phyloP scores from a whole-genome alignment of 2,113 vertebrate genomes.

The Naja naja region DNA sequence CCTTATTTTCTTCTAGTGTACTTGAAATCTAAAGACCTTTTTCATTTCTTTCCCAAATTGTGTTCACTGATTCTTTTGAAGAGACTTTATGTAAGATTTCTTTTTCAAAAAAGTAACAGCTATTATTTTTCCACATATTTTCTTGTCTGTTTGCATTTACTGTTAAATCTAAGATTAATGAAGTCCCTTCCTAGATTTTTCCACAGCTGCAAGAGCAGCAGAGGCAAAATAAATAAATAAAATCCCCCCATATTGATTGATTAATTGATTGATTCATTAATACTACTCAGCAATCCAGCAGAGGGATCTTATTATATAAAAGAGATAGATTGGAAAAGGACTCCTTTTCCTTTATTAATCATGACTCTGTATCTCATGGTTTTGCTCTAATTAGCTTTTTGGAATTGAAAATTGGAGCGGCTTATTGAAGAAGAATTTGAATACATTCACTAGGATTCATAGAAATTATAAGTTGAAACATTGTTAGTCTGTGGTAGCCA shows the following conservation, averaged over 20 bases:
- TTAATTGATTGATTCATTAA: conserved; percentile 15
- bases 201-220: conserved; percentile 16
- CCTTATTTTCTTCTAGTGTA: background rate
- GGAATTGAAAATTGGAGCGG: background rate
- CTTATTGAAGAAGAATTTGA: background rate
- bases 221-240: conserved; percentile 25
- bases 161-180: conserved; percentile 50
- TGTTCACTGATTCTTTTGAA: conserved; percentile 40
- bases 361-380: background rate
- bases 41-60: background rate
- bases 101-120: conserved; percentile 9
- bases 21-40: conserved; percentile 17
- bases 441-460: background rate
- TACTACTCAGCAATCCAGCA: conserved; percentile 29
- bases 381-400: background rate
- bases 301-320: conserved; percentile 17
- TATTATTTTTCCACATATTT: conserved; percentile 24
- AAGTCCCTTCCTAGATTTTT: conserved; percentile 34
- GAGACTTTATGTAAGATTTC: conserved; percentile 23
- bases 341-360: background rate
- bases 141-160: conserved; percentile 36
- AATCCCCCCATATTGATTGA: conserved; percentile 27
- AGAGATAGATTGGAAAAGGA: background rate
- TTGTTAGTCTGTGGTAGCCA: background rate
- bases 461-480: background rate